These are phyloP conservation scores for Drosophila silvestris DNA, from an alignment of 2,888 invertebrate species.

Conservation along the genomic window DNA sequence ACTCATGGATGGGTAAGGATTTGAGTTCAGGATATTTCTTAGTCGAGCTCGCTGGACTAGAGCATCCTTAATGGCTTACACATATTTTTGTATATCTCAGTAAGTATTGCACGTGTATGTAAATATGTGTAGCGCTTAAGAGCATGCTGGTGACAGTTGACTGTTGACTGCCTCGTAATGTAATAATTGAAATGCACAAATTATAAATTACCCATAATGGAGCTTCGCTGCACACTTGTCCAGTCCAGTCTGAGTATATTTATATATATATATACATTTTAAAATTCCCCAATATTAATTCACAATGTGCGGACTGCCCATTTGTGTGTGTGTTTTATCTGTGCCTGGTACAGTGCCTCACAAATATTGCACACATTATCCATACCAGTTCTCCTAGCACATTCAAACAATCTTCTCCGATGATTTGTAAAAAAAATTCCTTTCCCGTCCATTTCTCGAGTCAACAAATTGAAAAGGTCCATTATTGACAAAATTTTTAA, in stretches of 20 bases:
- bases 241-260: background rate
- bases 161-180: conserved; percentile 41
- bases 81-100: background rate
- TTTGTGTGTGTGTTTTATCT: conserved; percentile 27
- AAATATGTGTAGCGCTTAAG: conserved; percentile 21
- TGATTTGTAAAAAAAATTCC: background rate
- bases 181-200: conserved; percentile 78
- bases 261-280: conserved; percentile 50
- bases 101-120: background rate
- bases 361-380: conserved; percentile 56
- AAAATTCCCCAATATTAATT: conserved; percentile 79
- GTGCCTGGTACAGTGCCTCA: conserved; percentile 58
- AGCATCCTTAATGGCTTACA: background rate
- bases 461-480: background rate
- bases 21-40: background rate
- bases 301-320: conserved; percentile 62
- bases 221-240: conserved; percentile 39
- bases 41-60: too few species aligned
- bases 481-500: background rate
- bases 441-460: too few species aligned
- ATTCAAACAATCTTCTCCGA: background rate
- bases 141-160: conserved; percentile 44
- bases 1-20: too few species aligned
- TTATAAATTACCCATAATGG: conserved; percentile 79
- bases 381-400: background rate